Evolutionary conservation across 1,140 invertebrate genomes (phyloP).

Genomic region (Geopemphigus sp.): DNA sequence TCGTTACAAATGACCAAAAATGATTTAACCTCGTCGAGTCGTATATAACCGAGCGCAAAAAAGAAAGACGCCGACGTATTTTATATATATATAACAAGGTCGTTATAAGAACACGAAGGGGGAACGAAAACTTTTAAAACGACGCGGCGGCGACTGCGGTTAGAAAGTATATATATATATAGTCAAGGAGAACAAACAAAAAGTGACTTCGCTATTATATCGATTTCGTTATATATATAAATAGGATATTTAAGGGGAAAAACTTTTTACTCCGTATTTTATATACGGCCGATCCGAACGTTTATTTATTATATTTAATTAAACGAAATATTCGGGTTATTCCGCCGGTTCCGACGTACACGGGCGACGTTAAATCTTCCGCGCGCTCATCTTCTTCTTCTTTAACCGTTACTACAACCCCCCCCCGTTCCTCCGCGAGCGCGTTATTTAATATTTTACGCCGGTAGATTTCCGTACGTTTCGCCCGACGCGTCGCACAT

Average conservation of each 20-base stretch:
- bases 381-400: too few species aligned
- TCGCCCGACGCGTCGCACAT: too few species aligned
- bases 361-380: too few species aligned
- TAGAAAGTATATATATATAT: background rate
- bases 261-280: background rate
- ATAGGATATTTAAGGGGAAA: background rate
- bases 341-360: too few species aligned
- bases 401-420: too few species aligned
- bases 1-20: constrained; percentile 38
- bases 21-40: constrained; percentile 26
- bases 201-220: background rate
- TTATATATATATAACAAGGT: constrained; percentile 38
- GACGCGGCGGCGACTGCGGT: background rate
- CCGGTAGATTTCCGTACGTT: too few species aligned
- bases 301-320: background rate
- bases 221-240: background rate
- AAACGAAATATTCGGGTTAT: too few species aligned
- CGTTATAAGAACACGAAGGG: background rate
- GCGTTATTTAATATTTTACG: too few species aligned
- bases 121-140: background rate
- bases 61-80: too few species aligned
- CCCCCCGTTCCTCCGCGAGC: too few species aligned
- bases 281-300: background rate
- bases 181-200: background rate
- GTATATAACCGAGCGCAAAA: background rate